Evolutionary conservation across 2,888 invertebrate genomes (phyloP).

Genomic region (Drepana falcataria): DNA sequence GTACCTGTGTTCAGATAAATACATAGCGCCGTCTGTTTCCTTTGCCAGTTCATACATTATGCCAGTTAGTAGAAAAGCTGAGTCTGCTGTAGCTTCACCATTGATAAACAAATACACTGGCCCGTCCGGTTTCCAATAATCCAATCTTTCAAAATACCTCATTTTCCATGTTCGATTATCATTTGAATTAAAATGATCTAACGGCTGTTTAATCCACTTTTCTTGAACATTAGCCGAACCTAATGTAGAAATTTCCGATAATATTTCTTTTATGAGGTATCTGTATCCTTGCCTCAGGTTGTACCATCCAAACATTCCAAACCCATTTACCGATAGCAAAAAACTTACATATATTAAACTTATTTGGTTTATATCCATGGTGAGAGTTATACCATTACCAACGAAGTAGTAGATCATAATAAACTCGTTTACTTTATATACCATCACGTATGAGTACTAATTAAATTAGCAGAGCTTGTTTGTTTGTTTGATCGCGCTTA

Average conservation of each 20-base stretch:
- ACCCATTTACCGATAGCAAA: constrained; percentile 20
- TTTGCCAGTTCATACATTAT: constrained; percentile 53
- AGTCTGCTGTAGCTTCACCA: constrained; percentile 49
- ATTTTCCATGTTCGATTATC: constrained; percentile 53
- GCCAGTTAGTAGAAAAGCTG: constrained; percentile 45
- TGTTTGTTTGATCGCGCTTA: too few species aligned
- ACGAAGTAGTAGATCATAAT: too few species aligned
- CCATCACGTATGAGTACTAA: too few species aligned
- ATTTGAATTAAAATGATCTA: constrained; percentile 52
- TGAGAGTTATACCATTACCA: neutral
- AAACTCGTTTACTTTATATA: too few species aligned
- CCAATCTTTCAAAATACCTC: constrained; percentile 55
- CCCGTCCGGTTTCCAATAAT: constrained; percentile 45
- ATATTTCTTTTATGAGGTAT: constrained; percentile 34
- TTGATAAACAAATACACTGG: constrained; percentile 57
- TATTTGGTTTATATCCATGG: constrained; percentile 22
- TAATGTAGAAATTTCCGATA: constrained; percentile 17
- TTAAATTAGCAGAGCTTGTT: too few species aligned
- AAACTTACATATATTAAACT: constrained; percentile 22
- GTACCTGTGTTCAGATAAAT: constrained; percentile 58
- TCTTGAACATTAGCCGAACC: constrained; percentile 24
- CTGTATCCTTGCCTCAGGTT: constrained; percentile 36
- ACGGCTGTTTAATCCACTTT: constrained; percentile 50
- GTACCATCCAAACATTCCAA: constrained; percentile 34
- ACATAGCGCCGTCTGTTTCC: constrained; percentile 64